phyloP scores from a whole-genome alignment of 2,113 vertebrate genomes.

The Gavia stellata region DNA sequence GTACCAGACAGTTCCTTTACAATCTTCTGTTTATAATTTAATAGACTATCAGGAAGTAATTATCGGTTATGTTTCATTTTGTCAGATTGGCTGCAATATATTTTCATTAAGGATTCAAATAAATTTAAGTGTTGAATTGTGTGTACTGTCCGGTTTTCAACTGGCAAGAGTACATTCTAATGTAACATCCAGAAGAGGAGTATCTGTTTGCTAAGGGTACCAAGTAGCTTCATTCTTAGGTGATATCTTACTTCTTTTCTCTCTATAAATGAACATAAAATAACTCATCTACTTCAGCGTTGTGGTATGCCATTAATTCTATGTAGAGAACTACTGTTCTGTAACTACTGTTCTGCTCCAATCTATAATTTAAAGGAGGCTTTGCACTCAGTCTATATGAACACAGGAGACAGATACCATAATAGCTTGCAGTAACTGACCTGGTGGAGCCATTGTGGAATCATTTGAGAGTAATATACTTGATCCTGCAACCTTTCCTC shows the following conservation, averaged over 20 bases:
- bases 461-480: slow-evolving; percentile 22
- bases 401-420: background rate
- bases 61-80: background rate
- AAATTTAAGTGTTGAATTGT: background rate
- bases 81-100: background rate
- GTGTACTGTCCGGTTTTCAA: background rate
- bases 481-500: slow-evolving; percentile 37
- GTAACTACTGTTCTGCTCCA: background rate
- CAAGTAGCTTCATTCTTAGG: background rate
- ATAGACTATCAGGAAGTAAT: background rate
- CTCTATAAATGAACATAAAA: background rate
- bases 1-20: background rate
- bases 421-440: slow-evolving; percentile 14
- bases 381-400: background rate
- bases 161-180: background rate
- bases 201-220: background rate
- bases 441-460: background rate
- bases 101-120: background rate
- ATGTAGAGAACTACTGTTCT: background rate
- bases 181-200: background rate
- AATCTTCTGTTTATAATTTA: background rate
- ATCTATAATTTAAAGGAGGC: background rate
- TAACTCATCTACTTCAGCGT: background rate
- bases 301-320: background rate
- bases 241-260: background rate